Evolutionary conservation across 2,797 vertebrate genomes (phyloP).

Genomic region (Anisognathus igniventris): DNA sequence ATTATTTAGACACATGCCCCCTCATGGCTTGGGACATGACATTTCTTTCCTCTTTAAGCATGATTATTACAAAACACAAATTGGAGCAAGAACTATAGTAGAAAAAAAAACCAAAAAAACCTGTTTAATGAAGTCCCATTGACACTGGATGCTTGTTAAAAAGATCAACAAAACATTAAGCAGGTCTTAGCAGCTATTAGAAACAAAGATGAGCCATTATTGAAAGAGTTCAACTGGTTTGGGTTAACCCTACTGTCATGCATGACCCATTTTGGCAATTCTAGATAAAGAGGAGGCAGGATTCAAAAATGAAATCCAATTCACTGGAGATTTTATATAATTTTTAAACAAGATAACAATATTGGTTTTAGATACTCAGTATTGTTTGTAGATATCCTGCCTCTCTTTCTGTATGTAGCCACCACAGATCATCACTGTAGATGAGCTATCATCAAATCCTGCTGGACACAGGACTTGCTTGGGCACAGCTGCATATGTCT

Average conservation of each 20-base stretch:
- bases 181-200: background rate
- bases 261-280: background rate
- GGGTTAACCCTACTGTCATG: background rate
- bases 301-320: background rate
- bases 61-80: background rate
- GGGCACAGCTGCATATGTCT: background rate
- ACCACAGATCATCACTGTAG: background rate
- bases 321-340: background rate
- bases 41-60: slow-evolving; percentile 6
- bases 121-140: background rate
- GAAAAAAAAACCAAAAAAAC: rapidly evolving
- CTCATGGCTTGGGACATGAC: background rate
- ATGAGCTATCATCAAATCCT: background rate
- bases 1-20: background rate
- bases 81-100: background rate
- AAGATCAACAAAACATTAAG: background rate
- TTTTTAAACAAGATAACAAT: background rate
- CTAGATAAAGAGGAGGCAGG: background rate
- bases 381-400: background rate
- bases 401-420: background rate
- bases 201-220: background rate
- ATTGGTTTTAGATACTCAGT: background rate
- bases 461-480: background rate
- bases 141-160: background rate
- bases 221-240: background rate